A percentile compares a stretch with the other conserved stretches of the same genome.
Conservation (phyloP, 2,888 invertebrate genomes). For the Aphidius colemani region DNA sequence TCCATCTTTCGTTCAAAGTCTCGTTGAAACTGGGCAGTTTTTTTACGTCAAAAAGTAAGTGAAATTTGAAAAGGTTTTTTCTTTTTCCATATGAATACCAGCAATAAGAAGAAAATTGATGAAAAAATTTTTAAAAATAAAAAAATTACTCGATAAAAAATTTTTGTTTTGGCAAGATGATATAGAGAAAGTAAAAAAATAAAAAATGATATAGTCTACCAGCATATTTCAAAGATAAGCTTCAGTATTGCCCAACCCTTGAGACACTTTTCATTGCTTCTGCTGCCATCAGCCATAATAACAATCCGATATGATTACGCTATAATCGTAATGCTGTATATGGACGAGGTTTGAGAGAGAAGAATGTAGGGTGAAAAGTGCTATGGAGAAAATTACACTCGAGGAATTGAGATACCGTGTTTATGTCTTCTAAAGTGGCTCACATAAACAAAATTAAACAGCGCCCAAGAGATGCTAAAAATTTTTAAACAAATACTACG, state of each 20-base stretch:
- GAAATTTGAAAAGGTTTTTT: slow-evolving; percentile 44
- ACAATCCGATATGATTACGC: slow-evolving; percentile 61
- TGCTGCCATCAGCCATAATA: slow-evolving; percentile 58
- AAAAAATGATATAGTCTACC: slow-evolving; percentile 54
- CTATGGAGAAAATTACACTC: slow-evolving; percentile 52
- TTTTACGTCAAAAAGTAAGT: too few relatives aligned
- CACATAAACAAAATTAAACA: slow-evolving; percentile 60
- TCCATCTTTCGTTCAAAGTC: not conserved
- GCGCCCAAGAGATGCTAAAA: slow-evolving; percentile 34
- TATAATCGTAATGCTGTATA: slow-evolving; percentile 55
- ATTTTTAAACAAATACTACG: slow-evolving; percentile 14
- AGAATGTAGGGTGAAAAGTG: slow-evolving; percentile 24
- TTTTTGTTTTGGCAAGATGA: slow-evolving; percentile 10
- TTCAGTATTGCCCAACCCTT: slow-evolving; percentile 28
- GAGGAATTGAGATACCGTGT: slow-evolving; percentile 60
- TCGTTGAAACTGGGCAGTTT: too few relatives aligned
- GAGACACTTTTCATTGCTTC: not conserved
- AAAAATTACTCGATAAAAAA: slow-evolving; percentile 31
- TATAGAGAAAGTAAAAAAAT: slow-evolving; percentile 18
- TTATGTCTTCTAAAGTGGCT: slow-evolving; percentile 56
- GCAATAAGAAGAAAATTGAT: too few relatives aligned
- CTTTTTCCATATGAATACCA: not conserved
- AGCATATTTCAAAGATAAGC: slow-evolving; percentile 61
- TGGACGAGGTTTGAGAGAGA: slow-evolving; percentile 17
- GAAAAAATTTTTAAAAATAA: too few relatives aligned